Evolutionary conservation across 2,888 invertebrate species (phyloP).

Genomic region (Candidula unifasciata): DNA sequence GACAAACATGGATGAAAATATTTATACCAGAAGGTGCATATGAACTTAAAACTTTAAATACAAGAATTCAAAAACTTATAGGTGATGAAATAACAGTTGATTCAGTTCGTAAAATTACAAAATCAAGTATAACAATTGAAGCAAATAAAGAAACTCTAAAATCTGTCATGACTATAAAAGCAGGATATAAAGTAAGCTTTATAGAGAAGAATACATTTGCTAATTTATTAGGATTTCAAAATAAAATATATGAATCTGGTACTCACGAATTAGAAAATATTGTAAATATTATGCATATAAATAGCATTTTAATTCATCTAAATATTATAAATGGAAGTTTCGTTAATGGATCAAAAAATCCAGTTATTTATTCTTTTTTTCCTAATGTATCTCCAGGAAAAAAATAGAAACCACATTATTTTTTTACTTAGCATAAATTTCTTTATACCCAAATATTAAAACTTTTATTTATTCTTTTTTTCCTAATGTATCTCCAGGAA

Average conservation of each 20-base stretch:
- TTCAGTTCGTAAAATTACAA: background rate
- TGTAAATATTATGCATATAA: slow-evolving; percentile 50
- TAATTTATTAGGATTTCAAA: background rate
- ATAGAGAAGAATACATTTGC: slow-evolving; percentile 22
- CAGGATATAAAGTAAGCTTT: slow-evolving; percentile 27
- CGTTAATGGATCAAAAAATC: slow-evolving; percentile 35
- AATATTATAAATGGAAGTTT: slow-evolving; percentile 46
- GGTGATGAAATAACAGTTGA: background rate
- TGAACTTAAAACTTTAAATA: slow-evolving; percentile 9
- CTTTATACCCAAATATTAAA: slow-evolving; percentile 46
- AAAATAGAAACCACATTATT: slow-evolving; percentile 50
- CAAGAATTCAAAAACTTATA: background rate
- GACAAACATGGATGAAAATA: slow-evolving; percentile 6
- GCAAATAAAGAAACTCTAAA: slow-evolving; percentile 8
- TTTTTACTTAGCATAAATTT: too few relatives aligned
- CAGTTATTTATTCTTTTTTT: too few relatives aligned
- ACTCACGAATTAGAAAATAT: slow-evolving; percentile 47
- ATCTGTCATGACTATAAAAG: slow-evolving; percentile 18
- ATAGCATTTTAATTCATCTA: slow-evolving; percentile 49
- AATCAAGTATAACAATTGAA: background rate
- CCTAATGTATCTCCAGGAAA: slow-evolving; percentile 52
- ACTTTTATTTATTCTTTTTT: slow-evolving; percentile 54
- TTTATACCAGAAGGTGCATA: slow-evolving; percentile 14
- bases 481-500: slow-evolving; percentile 51
- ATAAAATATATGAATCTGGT: background rate